Evolutionary conservation across 2,797 vertebrate genomes (phyloP).

Genomic region (Lepidocolaptes lacrymiger): DNA sequence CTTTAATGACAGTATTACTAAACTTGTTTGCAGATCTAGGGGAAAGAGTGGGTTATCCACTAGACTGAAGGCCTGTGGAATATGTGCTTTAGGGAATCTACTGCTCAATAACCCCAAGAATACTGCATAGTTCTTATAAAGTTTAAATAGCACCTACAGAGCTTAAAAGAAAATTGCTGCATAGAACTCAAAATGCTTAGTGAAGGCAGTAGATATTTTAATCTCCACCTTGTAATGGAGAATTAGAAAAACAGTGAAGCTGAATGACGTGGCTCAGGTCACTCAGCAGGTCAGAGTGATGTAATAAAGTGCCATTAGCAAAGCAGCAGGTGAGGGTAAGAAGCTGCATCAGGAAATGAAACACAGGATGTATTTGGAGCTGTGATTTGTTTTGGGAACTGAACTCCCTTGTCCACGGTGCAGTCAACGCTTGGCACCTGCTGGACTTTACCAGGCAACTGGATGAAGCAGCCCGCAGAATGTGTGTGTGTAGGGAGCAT

Average conservation of each 20-base stretch:
- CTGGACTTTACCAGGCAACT: background rate
- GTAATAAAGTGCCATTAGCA: background rate
- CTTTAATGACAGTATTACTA: background rate
- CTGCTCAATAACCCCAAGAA: background rate
- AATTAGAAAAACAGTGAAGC: background rate
- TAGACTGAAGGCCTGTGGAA: background rate
- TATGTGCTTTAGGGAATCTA: background rate
- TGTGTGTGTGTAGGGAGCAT: background rate
- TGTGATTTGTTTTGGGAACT: background rate
- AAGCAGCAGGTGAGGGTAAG: background rate
- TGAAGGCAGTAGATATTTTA: background rate
- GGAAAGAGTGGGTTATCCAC: background rate
- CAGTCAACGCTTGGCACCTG: background rate
- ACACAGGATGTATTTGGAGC: background rate
- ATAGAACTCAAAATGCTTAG: background rate
- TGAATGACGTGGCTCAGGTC: background rate
- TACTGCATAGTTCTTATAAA: background rate
- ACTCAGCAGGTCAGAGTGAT: background rate
- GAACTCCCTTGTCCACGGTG: rapidly evolving
- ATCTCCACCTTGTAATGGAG: background rate
- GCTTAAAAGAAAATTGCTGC: background rate
- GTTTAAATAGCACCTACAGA: background rate
- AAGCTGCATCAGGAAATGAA: background rate
- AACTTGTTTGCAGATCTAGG: background rate
- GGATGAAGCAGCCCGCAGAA: background rate